Evolutionary conservation across 2,797 vertebrate genomes (phyloP), one percentile per base, ranked within the genome.

Genomic region (Podarcis lilfordi): DNA sequence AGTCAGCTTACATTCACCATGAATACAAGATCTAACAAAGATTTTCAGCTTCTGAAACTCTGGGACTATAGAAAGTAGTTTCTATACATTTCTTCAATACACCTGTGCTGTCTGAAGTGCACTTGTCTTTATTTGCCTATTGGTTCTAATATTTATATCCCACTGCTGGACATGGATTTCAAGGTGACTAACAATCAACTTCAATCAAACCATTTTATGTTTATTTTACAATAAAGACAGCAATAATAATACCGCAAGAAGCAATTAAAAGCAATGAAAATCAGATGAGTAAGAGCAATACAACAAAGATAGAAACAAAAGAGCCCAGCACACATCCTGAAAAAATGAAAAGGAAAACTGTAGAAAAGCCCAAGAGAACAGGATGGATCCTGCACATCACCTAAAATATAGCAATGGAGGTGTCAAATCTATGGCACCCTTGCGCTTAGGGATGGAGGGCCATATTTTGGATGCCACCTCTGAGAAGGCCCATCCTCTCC

Each of bases 71-170:
- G 50, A 55, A 85, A 84, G 64, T 91, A 35, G 13, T 72, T 61
- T 61, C 25, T 35, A 45, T 29, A 55, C 3, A 45, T 45, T 69
- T 74, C 45, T 64, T n/a, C 59, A 40, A 37, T 86, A 82, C 27
- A 50, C 10, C 17, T 61, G 40, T 79, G 90, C 27, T 45, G 61
- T 29, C 90, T 91, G 8, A 87, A 91, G 50, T 84, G 50, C 50
- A 55, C n/a, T 83, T 94, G 89, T 66, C 87, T 76, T 77, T 92
- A 84, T 68, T 50, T 79, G 61, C 37, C 10, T 86, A 59, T 72
- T 71, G 23, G 11, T 45, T 76, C 45, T 78, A 87, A 80, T 11
- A 21, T 61, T 74, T 37, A 29, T 15, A 32, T 43, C 55, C 29
- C 50, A 35, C 40, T 17, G 45, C 11, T n/a, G 8, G 23, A 8